Evolutionary conservation across 2,888 invertebrate species (phyloP), one percentile per base, ranked within the genome.

Genomic region (Cordilura impudica): DNA sequence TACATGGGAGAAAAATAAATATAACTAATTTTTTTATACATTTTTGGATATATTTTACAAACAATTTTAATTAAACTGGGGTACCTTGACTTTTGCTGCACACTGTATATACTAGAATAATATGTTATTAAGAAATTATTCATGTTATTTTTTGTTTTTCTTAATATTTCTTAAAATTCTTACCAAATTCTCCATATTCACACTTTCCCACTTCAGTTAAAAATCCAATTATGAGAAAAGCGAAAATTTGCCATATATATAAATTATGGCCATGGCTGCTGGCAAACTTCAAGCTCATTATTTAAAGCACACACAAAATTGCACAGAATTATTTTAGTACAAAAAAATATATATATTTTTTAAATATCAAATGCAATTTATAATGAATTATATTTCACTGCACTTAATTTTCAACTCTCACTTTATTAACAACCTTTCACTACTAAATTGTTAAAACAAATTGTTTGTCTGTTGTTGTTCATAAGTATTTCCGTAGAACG

Each of bases 171-270:
- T 53, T 23, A 26, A 29, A 65, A 12, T 54, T 0, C 85, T 81
- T 85, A 87, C 87, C 88, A 71, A 87, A 88, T 67, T 84, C 82
- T 1, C 86, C 88, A 16, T 53, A 73, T 81, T 87, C 88, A 61
- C 83, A 80, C 18, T 81, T 77, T 66, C 58, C 81, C 35, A 69
- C 60, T 82, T 31, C 78, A 53, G 71, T 63, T 54, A 74, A 82
- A 71, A 81, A 83, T 81, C 76, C 84, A 58, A 80, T 81, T 73
- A 79, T 61, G 69, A 58, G 79, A 63, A 72, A 82, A 60, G 78
- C 78, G 63, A 67, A 84, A 78, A 74, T 81, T 31, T 67, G 70
- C 78, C 58, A 70, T 66, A 75, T 75, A 71, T 61, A 45, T 18
- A n/a, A 61, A 49, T 51, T 51, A 49, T 61, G 75, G 19, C 79